Percentiles rank a stretch among this genome's conserved stretches.
phyloP scores from a whole-genome alignment of 2,113 vertebrate genomes.

The Euleptes europaea region DNA sequence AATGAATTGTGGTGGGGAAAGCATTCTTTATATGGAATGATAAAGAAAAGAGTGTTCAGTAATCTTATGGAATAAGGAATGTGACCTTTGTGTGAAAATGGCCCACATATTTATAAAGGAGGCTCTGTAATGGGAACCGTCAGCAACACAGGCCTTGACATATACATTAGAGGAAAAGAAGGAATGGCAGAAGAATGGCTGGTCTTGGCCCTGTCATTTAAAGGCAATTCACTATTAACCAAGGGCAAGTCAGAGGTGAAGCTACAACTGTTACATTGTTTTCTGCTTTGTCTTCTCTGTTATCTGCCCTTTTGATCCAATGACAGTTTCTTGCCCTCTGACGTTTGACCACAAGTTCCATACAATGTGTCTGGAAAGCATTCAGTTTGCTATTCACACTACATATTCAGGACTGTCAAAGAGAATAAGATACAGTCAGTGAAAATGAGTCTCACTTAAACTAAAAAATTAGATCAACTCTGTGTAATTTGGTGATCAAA shows the following conservation, averaged over 20 bases:
- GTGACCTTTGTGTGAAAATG: conserved; percentile 38
- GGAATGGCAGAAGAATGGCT: conserved; percentile 42
- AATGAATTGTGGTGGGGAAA: conserved; percentile 32
- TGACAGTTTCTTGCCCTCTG: conserved; percentile 32
- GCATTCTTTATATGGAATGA: conserved; percentile 28
- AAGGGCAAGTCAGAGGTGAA: conserved; percentile 4
- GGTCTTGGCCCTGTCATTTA: conserved; percentile 40
- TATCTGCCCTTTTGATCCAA: conserved; percentile 24
- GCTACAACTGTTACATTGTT: conserved; percentile 46
- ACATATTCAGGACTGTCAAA: neutral
- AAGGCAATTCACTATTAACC: neutral
- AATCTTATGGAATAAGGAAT: conserved; percentile 33
- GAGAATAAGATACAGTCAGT: neutral
- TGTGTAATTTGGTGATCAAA: neutral
- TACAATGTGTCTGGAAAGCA: conserved; percentile 39
- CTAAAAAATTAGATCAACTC: neutral
- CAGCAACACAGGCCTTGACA: conserved; percentile 30
- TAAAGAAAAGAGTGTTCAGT: conserved; percentile 23
- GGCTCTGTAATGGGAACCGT: conserved; percentile 15
- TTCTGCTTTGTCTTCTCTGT: conserved; percentile 7
- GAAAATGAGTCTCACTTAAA: neutral
- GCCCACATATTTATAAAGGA: conserved; percentile 44
- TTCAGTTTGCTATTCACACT: conserved; percentile 13
- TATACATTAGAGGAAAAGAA: conserved; percentile 26
- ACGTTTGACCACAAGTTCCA: conserved; percentile 47